phyloP scores from a whole-genome alignment of 2,797 vertebrate genomes.

The Ptychobarbus kaznakovi region DNA sequence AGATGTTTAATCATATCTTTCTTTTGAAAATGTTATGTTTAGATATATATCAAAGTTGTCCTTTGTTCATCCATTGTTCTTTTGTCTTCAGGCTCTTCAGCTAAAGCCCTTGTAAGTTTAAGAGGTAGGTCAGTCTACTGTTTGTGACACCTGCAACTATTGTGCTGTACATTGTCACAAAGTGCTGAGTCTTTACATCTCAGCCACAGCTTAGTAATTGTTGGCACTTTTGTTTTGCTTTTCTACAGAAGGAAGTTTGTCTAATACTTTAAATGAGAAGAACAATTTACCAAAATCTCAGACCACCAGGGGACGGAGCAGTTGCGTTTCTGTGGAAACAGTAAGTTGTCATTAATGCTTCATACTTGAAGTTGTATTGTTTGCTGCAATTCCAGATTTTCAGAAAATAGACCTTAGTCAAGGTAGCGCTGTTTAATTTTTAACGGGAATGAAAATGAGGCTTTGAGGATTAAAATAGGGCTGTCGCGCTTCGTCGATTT shows the following conservation, averaged over 20 bases:
- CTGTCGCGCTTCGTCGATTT: too few species aligned
- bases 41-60: neutral
- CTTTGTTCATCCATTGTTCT: constrained; percentile 38
- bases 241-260: constrained; percentile 92
- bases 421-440: neutral
- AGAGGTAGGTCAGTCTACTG: constrained; percentile 84
- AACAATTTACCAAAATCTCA: constrained; percentile 92
- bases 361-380: neutral
- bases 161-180: neutral
- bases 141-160: neutral
- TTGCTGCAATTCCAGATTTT: neutral
- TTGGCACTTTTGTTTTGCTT: constrained; percentile 3
- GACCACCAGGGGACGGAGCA: constrained; percentile 88
- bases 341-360: constrained; percentile 73
- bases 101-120: constrained; percentile 97
- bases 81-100: constrained; percentile 89
- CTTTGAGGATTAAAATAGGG: neutral
- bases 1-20: neutral
- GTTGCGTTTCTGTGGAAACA: constrained; percentile 86
- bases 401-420: neutral
- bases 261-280: constrained; percentile 96
- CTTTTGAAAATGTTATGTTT: neutral
- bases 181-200: neutral
- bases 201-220: neutral
- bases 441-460: neutral